phyloP scores from a whole-genome alignment of 2,888 invertebrate genomes.

The Hemithea aestivaria region DNA sequence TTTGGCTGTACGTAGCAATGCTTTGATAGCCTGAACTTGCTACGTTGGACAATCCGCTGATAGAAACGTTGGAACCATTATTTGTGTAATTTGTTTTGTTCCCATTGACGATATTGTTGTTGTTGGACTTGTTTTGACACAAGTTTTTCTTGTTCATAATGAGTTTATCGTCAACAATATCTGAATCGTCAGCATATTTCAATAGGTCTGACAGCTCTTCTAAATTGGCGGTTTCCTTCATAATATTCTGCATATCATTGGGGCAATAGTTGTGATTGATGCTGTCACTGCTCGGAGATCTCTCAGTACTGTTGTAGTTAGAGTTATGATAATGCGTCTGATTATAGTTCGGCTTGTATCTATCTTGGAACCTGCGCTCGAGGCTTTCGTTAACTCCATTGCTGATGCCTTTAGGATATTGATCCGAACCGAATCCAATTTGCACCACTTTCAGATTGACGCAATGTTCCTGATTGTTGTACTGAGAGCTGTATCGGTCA shows the following conservation, averaged over 20 bases:
- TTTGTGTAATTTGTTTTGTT: slow-evolving; percentile 74
- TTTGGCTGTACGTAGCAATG: slow-evolving; percentile 92
- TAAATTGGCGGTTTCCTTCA: slow-evolving; percentile 80
- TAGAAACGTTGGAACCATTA: slow-evolving; percentile 88
- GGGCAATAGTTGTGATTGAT: slow-evolving; percentile 69
- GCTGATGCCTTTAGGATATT: slow-evolving; percentile 77
- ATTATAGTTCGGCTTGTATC: slow-evolving; percentile 68
- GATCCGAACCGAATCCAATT: slow-evolving; percentile 80
- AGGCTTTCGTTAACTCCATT: slow-evolving; percentile 68
- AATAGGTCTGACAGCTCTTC: slow-evolving; percentile 86
- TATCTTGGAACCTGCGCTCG: slow-evolving; percentile 72
- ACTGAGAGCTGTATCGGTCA: slow-evolving; percentile 73
- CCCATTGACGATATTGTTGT: slow-evolving; percentile 66
- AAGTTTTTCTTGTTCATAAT: slow-evolving; percentile 73
- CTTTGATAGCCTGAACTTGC: slow-evolving; percentile 94
- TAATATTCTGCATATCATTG: slow-evolving; percentile 66
- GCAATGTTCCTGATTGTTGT: slow-evolving; percentile 74
- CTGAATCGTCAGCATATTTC: slow-evolving; percentile 87
- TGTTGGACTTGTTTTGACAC: slow-evolving; percentile 61
- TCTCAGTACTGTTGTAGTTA: slow-evolving; percentile 61
- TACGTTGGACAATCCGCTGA: slow-evolving; percentile 87
- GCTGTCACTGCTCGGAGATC: slow-evolving; percentile 69
- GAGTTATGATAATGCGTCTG: slow-evolving; percentile 62
- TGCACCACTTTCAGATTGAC: slow-evolving; percentile 80
- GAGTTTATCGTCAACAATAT: slow-evolving; percentile 73